These are phyloP conservation scores for Hypotaenidia okinawae DNA, from an alignment of 2,797 vertebrate genomes.

Conservation along the genomic window DNA sequence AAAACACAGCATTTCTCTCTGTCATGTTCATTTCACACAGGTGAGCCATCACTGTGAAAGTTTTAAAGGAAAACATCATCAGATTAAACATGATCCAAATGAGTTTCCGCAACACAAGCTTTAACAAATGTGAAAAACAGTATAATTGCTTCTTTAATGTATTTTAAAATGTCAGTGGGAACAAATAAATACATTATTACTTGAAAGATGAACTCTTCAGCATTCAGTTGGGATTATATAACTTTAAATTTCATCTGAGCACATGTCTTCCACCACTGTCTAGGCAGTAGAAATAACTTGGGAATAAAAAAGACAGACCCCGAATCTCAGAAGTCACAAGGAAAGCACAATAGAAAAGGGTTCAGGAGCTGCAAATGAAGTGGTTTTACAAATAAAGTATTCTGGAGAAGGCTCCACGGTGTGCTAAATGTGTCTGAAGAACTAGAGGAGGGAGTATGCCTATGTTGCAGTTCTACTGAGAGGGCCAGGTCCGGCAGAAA, in stretches of 20 bases:
- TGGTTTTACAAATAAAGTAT: background rate
- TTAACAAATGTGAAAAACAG: background rate
- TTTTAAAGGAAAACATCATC: background rate
- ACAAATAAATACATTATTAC: constrained; percentile 13
- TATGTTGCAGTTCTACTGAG: too few species aligned
- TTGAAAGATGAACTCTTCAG: constrained; percentile 10
- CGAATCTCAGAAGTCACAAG: background rate
- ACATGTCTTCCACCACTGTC: background rate
- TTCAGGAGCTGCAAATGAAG: background rate
- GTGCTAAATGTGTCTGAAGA: background rate
- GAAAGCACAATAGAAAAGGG: background rate
- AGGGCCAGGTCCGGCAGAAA: too few species aligned
- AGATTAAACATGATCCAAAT: background rate
- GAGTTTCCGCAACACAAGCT: background rate
- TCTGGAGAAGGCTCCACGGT: background rate
- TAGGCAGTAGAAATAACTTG: background rate
- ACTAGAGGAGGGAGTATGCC: background rate
- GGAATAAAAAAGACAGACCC: background rate
- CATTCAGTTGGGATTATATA: background rate
- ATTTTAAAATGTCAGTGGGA: background rate
- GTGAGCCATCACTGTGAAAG: background rate
- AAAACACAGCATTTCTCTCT: background rate
- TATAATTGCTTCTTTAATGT: background rate
- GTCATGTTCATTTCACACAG: background rate
- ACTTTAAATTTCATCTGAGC: background rate